Evolutionary conservation across 2,888 invertebrate species (phyloP), one percentile per base, ranked within the genome.

Genomic region (Kuschelorhynchus macadamiae): DNA sequence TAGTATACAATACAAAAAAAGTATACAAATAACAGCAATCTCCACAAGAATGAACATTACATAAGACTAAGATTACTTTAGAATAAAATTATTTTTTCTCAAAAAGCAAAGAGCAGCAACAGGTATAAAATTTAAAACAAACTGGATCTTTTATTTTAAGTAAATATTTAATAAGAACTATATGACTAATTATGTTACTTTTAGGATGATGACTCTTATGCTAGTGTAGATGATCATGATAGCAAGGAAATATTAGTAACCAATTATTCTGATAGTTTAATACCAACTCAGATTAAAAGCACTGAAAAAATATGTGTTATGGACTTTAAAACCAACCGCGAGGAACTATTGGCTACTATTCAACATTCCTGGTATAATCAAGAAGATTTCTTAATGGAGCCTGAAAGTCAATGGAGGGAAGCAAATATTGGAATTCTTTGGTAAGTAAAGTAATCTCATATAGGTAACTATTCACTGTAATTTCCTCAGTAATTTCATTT

Each of bases 381-480:
- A n/a, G 72, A 76, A 3, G 25, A 64, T 11, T 75, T 79, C 30
- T 52, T 60, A 44, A 76, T 78, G 64, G 53, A 75, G 21, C 82
- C 83, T 2, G 55, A 65, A 4, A 82, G 81, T 74, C 60, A 74
- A 1, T 74, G 73, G 59, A 63, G 71, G 17, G 80, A 80, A 65
- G 82, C 82, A 12, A 81, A 81, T 66, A 74, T 81, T 20, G 81
- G 81, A 20, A 72, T 81, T 47, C 68, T 78, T 55, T 82, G 82
- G 83, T 82, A 73, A 76, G 68, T 36, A n/a, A n/a, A n/a, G 3
- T 3, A 39, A 39, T 46, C 1, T 41, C 14, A 25, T 8, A 5
- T 36, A 9, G 39, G 11, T 33, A n/a, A 36, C 14, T 17, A 39
- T 42, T 17, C 60, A 53, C n/a, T 41, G 41, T n/a, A n/a, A n/a